Evolutionary conservation across 2,113 vertebrate species (phyloP).

Genomic region (Dasyurus viverrinus): DNA sequence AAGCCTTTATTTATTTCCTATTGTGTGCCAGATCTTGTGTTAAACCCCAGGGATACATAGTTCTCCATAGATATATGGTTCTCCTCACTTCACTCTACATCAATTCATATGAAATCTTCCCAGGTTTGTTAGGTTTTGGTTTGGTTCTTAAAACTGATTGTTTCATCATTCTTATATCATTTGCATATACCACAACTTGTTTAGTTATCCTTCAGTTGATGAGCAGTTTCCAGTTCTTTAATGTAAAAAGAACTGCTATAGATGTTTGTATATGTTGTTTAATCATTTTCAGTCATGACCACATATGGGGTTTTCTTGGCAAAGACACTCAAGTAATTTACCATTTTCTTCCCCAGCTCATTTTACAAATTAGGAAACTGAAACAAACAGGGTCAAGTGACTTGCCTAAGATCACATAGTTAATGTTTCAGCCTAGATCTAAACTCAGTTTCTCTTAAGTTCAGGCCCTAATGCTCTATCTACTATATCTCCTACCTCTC

Average conservation of each 20-base stretch:
- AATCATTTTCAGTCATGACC: background rate
- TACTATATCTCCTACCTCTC: background rate
- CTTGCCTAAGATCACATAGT: too few species aligned
- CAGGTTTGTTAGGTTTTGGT: background rate
- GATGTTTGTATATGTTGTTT: background rate
- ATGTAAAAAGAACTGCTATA: background rate
- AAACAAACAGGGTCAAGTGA: background rate
- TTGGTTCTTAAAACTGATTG: background rate
- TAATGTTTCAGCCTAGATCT: background rate
- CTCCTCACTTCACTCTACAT: background rate
- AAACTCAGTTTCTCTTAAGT: background rate
- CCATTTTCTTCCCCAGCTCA: background rate
- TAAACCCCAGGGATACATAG: background rate
- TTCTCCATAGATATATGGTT: background rate
- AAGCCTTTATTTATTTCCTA: background rate
- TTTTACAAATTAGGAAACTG: background rate
- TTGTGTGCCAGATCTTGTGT: background rate
- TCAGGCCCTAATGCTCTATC: background rate
- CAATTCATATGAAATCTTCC: background rate
- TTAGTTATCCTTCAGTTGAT: background rate
- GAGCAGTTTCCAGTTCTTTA: background rate
- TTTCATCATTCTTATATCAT: background rate
- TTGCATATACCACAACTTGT: background rate
- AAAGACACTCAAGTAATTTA: background rate
- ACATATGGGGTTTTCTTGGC: background rate